Base-by-base conservation (phyloP, 2,797 vertebrate species). In the Pangasius sanitwongsei region DNA sequence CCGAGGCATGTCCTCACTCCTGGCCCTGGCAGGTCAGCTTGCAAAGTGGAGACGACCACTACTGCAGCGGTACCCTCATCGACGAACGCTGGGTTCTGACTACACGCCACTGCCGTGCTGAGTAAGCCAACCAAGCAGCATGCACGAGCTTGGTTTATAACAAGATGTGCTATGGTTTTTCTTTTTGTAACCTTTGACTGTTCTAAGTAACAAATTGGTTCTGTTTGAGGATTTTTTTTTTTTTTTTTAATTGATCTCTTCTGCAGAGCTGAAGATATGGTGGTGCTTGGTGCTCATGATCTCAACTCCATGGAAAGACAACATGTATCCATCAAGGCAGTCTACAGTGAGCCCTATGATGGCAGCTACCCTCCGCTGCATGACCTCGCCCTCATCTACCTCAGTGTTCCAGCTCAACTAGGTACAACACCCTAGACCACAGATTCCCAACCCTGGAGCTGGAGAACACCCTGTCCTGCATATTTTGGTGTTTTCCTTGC, bases 1-100 rank as follows among this genome's bases (percentile, higher is more conserved):
- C 89, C 0, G 93, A 94, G 89, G 91, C 94, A 1, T 95, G 95
- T 63, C 92, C 95, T 53, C 90, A 91, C 90, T 91, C 90, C 88
- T 96, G 95, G 96, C 95, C 95, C 5, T 96, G 96, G 96, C 93
- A 94, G 87, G 95, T 95, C 92, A 96, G 96, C 78, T 92, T 96
- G 80, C 96, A 96, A 94, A 37, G 90, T 2, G 41, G 88, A 0
- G 92, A 93, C 1, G 61, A 0, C 12, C 95, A 96, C 88, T 95
- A 94, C 93, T 96, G 96, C 91, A 96, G 95, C 1, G 96, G 95
- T 0, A 83, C 87, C 0, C 92, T 96, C 31, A 87, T 96, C 87
- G 91, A 94, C 78, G 90, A 41, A 0, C 90, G n/a, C 74, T 96
- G 95, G 95, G 94, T 95, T 0, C 57, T 96, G 28, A 87, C 94